Evolutionary conservation across 2,888 invertebrate genomes (phyloP).

Genomic region (Brassicogethes aeneus): DNA sequence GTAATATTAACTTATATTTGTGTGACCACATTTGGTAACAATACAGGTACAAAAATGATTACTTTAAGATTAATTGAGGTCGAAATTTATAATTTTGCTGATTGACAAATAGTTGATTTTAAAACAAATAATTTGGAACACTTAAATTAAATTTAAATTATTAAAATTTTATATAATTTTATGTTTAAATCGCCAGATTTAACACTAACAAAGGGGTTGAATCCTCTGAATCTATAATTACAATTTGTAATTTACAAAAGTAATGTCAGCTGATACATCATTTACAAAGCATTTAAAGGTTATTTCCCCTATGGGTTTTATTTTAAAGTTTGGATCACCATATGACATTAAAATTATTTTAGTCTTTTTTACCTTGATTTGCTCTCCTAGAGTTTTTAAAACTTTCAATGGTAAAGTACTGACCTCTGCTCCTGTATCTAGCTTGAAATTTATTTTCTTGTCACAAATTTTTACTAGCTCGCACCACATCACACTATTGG

Average conservation of each 20-base stretch:
- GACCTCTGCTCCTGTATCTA: constrained; percentile 7
- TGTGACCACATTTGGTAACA: no score
- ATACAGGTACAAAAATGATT: no score
- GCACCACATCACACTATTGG: no score
- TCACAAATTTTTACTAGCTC: no score
- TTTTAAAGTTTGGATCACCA: constrained; percentile 4
- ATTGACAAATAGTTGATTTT: no score
- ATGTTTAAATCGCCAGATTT: no score
- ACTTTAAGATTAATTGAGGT: no score
- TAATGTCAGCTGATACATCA: not conserved
- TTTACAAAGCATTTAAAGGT: not conserved
- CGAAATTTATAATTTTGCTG: no score
- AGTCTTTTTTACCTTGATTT: not conserved
- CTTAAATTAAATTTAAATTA: no score
- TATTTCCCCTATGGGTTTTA: constrained; percentile 1
- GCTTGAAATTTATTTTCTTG: not conserved
- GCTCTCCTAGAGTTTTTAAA: not conserved
- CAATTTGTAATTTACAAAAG: constrained; percentile 7
- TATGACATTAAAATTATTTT: constrained; percentile 3
- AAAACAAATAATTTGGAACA: no score
- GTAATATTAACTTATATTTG: no score
- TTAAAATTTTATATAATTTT: no score
- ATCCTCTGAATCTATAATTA: constrained; percentile 8
- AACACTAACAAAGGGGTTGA: constrained; percentile 9
- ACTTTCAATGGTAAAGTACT: constrained; percentile 1